A percentile compares a stretch with the other conserved stretches of the same genome.
phyloP scores from a whole-genome alignment of 2,888 invertebrate species.

The Criorhina ranunculi region DNA sequence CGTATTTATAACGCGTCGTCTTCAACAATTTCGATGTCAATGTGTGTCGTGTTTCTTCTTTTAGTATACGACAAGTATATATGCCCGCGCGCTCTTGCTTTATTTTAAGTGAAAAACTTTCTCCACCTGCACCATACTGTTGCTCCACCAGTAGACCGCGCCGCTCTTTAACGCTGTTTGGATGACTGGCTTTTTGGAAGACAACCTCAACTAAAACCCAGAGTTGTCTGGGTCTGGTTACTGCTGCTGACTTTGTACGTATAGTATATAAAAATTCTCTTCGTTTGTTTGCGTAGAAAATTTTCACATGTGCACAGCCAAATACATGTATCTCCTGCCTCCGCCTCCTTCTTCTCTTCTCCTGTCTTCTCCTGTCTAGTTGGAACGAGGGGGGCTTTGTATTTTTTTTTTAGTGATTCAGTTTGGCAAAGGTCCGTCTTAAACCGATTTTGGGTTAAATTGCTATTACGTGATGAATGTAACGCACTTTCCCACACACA shows the following conservation, averaged over 20 bases:
- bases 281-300: slow-evolving; percentile 58
- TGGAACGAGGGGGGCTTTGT: slow-evolving; percentile 44
- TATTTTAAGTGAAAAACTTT: slow-evolving; percentile 62
- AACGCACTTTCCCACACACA: slow-evolving; percentile 72
- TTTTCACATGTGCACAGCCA: slow-evolving; percentile 55
- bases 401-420: slow-evolving; percentile 39
- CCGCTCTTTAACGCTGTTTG: slow-evolving; percentile 37
- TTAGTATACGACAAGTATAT: slow-evolving; percentile 19
- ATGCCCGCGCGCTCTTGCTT: slow-evolving; percentile 38
- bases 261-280: slow-evolving; percentile 7
- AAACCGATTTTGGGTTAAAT: slow-evolving; percentile 68
- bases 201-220: slow-evolving; percentile 32
- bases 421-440: slow-evolving; percentile 74
- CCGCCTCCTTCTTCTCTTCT: slow-evolving; percentile 5
- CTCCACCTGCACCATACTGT: slow-evolving; percentile 63
- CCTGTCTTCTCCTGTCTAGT: slow-evolving; percentile 22
- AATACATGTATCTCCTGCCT: slow-evolving; percentile 30
- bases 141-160: slow-evolving; percentile 53
- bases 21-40: slow-evolving; percentile 5
- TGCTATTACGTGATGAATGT: slow-evolving; percentile 69
- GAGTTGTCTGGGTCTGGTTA: slow-evolving; percentile 26
- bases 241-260: not conserved
- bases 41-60: slow-evolving; percentile 10
- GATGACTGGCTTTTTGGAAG: slow-evolving; percentile 60
- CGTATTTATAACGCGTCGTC: slow-evolving; percentile 5